Evolutionary conservation across 2,797 vertebrate genomes (phyloP), one percentile per base, ranked within the genome.

Genomic region (Coluber constrictor): DNA sequence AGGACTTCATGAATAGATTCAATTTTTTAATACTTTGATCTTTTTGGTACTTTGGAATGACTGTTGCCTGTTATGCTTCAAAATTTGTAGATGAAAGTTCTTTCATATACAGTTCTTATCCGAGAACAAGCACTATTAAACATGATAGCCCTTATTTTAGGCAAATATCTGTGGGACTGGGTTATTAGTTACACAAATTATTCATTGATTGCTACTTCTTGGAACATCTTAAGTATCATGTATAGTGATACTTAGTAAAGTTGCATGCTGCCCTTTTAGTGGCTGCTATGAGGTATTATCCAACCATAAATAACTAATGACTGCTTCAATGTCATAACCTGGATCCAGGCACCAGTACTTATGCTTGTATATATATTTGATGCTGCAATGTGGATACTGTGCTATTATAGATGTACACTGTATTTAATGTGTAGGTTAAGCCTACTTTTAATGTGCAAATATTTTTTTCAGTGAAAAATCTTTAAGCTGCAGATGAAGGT

Each of bases 1-100:
- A 92, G 92, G 93, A 29, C 16, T 94, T 91, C 51, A 90, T 93
- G 95, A 95, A 32, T 90, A 91, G 87, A 92, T 70, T 83, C 25
- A 59, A 83, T 12, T 20, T 18, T 61, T 32, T 90, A 94, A 60
- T 27, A 57, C 66, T 94, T 74, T 93, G 93, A 94, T 90, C 92
- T 54, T 29, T 43, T 79, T 37, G 10, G 70, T 94, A 47, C 88
- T 86, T 92, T 54, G 37, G 60, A 0, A 0, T 59, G 93, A 93
- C 83, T 90, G 37, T 94, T 93, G 91, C 88, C 56, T 88, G 57
- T 16, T 61, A 92, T 47, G 70, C 10, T n/a, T 88, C 43, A 37
- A 70, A 25, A 88, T 88, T 12, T 20, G 15, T 43, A 6, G 47
- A 29, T 32, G 23, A 25, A 51, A 91, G 47, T 63, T 47, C 29